Evolutionary conservation across 2,113 vertebrate genomes (phyloP), one percentile per base, ranked within the genome.

Genomic region (Pelmatolapia mariae): DNA sequence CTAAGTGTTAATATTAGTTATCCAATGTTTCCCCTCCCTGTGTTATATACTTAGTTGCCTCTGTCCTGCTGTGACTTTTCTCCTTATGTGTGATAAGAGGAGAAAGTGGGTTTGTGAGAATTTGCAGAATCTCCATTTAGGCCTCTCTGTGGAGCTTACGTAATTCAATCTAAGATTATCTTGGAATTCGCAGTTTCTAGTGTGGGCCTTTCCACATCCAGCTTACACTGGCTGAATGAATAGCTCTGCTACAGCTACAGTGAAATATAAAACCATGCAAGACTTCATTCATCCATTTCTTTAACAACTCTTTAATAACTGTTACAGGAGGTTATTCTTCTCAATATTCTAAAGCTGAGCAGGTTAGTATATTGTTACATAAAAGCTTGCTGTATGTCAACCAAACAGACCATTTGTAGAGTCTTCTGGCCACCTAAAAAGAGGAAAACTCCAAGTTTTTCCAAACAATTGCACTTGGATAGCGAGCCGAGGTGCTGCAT

Each of bases 341-440:
- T 78, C 24, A 78, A 19, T 50, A 31, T 50, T 4, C 15, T 50
- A 50, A 29, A 50, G 15, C 43, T 50, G 16, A 82, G 81, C 52
- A 68, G 88, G 93, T 91, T 88, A 91, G 85, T 88, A 85, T 94
- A 86, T 83, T 88, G 63, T 92, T 93, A 84, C 89, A 91, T 81
- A 87, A 91, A 86, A 86, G 40, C 4, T 36, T 78, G 3, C 3
- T 78, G 7, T 8, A 78, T 33, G 26, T 78, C 73, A 78, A 78
- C 45, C 43, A 78, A 78, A 52, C 26, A 78, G 45, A 78, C 45
- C 16, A 78, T 52, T 78, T 52, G 45, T 52, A 52, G 45, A 63
- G 43, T 79, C 84, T 92, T 80, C 83, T 86, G 59, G 12, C 16
- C 86, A 81, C 36, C 40, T 63, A 76, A 90, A 87, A 78, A 78